Base-by-base conservation (phyloP, 2,113 vertebrate genomes). In the Atrichornis clamosus region DNA sequence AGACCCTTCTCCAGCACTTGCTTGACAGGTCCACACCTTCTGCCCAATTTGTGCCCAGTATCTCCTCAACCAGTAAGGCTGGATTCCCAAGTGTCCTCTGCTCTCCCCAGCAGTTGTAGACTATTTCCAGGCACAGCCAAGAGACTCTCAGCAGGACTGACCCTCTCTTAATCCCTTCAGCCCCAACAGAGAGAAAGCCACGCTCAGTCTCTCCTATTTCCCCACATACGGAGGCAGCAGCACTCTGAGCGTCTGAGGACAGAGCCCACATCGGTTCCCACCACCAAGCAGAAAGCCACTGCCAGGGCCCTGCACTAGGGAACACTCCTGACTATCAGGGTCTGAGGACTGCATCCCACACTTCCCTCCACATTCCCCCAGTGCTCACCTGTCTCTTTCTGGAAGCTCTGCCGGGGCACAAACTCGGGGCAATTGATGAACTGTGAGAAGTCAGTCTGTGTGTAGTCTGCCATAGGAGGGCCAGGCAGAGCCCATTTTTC, bases 371-470 rank as follows among this genome's bases (percentile, higher is more conserved):
- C 41, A 12, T 15, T 49, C 9, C 37, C 35, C 33, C 42, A 41
- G 39, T 5, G 80, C 95, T 96, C 72, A 99, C 99, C 99, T 85
- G 97, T 98, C 86, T 98, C 98, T 2, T 99, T 98, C 73, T 99
- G 99, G 32, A 96, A 97, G 81, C 97, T 94, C 79, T 99, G 99
- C n/a, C 99, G 98, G 7, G 99, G 99, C 76, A 99, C 97, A 78
- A 99, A 99, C 97, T 99, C 99, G 0, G 99, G 99, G 90, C 99
- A 99, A 97, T 99, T 98, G 95, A 99, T 99, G 95, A 99, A 98
- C 94, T 99, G 99, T 2, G 99, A 98, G 95, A 99, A 99, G 94
- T 99, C 99, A 0, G 99, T 99, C 77, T 99, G 99, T 16, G 98
- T 97, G 76, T 98, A 98, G 95, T 99, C 99, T 3, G 98, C 98